These are phyloP conservation scores for Vollenhovia emeryi DNA, from an alignment of 1,140 invertebrate species.

Conservation along the genomic window DNA sequence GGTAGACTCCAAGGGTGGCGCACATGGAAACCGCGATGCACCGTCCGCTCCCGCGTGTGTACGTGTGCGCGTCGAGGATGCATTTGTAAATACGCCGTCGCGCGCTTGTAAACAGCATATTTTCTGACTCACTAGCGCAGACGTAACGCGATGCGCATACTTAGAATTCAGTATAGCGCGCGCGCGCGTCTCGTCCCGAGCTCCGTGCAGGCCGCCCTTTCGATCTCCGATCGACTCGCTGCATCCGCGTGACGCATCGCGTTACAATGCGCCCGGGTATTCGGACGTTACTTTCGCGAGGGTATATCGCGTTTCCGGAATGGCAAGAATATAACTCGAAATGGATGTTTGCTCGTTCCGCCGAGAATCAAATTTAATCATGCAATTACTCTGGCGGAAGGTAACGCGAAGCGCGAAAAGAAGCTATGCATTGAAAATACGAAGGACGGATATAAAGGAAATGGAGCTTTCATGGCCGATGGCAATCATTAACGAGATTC, in stretches of 20 bases:
- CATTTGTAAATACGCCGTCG: constrained; percentile 32
- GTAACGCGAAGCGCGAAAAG: not conserved
- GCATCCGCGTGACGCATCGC: constrained; percentile 40
- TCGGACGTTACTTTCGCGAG: constrained; percentile 3
- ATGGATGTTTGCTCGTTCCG: not conserved
- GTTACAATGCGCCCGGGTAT: constrained; percentile 40
- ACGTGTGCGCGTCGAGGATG: not conserved
- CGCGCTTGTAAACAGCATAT: constrained; percentile 76
- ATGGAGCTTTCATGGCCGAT: not conserved
- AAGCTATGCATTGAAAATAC: not conserved
- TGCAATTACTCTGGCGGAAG: not conserved
- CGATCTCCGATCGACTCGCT: not conserved
- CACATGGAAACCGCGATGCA: constrained; percentile 18
- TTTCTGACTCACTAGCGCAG: constrained; percentile 78
- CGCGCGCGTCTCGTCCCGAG: not conserved
- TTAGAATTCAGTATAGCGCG: constrained; percentile 74
- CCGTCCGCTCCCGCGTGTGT: not conserved
- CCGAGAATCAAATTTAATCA: constrained; percentile 49
- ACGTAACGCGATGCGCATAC: constrained; percentile 76
- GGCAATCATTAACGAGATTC: constrained; percentile 20
- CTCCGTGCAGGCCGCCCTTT: not conserved
- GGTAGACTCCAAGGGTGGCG: constrained; percentile 4
- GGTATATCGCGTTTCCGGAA: not conserved
- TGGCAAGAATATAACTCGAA: not conserved
- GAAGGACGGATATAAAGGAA: not conserved